These are phyloP conservation scores for Hirtodrosophila duncani DNA, from an alignment of 2,888 invertebrate genomes.

Conservation along the genomic window DNA sequence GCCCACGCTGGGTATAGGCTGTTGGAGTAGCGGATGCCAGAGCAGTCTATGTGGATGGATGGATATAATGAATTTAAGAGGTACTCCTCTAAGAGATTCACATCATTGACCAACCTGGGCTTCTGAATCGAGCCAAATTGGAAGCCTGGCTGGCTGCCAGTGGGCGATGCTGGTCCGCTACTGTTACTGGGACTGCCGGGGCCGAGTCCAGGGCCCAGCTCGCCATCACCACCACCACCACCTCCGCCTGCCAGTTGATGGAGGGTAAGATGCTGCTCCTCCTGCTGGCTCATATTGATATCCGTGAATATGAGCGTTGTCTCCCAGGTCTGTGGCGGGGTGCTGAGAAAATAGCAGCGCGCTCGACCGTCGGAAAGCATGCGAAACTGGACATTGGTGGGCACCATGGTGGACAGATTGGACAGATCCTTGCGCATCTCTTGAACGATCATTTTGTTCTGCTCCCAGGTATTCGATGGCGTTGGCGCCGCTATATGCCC, in stretches of 20 bases:
- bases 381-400: constrained; percentile 89
- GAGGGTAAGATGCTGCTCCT: constrained; percentile 58
- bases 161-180: constrained; percentile 42
- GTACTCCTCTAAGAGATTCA: not conserved
- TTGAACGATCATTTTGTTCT: constrained; percentile 88
- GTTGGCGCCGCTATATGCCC: constrained; percentile 65
- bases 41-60: constrained; percentile 79
- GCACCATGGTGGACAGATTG: constrained; percentile 88
- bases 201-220: constrained; percentile 4
- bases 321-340: constrained; percentile 92
- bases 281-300: constrained; percentile 80
- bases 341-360: constrained; percentile 93
- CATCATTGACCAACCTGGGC: constrained; percentile 38
- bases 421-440: constrained; percentile 89
- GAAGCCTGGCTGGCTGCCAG: constrained; percentile 27
- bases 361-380: constrained; percentile 87
- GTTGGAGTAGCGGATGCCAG: constrained; percentile 91
- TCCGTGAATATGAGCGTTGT: constrained; percentile 92
- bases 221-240: constrained; percentile 3
- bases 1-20: constrained; percentile 83
- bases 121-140: constrained; percentile 31
- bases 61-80: too few species aligned
- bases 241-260: constrained; percentile 38
- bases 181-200: constrained; percentile 37
- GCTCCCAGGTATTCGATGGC: constrained; percentile 84